These are phyloP conservation scores for Chinchilla lanigera DNA, from an alignment of 2,113 vertebrate genomes.

Conservation along the genomic window DNA sequence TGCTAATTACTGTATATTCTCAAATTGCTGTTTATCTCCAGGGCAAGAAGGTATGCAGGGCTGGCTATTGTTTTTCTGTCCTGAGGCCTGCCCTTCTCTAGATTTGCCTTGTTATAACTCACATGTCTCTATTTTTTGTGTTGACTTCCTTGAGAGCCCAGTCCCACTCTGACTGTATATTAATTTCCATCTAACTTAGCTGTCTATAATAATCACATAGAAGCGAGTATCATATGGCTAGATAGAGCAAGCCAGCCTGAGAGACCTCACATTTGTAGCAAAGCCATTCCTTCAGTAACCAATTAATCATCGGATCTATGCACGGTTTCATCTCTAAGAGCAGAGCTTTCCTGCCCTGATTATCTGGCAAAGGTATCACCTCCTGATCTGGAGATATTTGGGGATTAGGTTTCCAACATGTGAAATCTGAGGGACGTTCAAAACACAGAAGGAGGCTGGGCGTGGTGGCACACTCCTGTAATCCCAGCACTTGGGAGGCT, in stretches of 20 bases:
- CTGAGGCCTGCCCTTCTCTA: neutral
- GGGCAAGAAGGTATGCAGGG: neutral
- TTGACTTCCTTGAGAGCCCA: neutral
- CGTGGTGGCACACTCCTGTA: no score
- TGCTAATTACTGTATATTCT: neutral
- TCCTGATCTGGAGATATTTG: neutral
- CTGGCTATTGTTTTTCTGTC: neutral
- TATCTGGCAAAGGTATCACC: neutral
- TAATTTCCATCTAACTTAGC: neutral
- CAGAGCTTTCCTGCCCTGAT: neutral
- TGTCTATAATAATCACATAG: neutral
- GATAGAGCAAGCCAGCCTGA: neutral
- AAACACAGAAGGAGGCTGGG: neutral
- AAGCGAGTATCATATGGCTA: neutral
- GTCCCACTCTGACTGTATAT: neutral
- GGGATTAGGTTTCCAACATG: neutral
- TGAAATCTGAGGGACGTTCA: neutral
- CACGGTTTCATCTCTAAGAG: neutral
- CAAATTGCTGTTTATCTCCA: neutral
- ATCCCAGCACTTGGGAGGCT: no score
- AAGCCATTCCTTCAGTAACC: neutral
- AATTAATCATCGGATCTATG: neutral
- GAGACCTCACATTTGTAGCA: neutral
- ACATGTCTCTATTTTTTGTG: neutral
- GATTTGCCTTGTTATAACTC: neutral